A percentile compares a stretch with the other conserved stretches of the same genome.
These are phyloP conservation scores for Mastacembelus armatus DNA, from an alignment of 2,797 vertebrate species.

Conservation along the genomic window DNA sequence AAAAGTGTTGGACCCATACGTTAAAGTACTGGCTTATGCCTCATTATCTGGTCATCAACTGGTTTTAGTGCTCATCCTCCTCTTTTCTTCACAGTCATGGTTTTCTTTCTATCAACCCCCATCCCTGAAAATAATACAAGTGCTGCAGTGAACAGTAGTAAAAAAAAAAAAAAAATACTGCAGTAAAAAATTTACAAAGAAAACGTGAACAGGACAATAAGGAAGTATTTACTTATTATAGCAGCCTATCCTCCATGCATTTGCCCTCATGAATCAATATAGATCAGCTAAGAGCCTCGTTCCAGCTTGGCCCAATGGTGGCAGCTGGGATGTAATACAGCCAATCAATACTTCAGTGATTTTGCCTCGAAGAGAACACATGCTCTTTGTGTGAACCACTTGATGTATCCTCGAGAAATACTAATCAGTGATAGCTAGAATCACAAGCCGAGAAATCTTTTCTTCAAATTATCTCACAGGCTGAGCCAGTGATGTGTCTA, in stretches of 20 bases:
- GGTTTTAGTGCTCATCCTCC: conserved; percentile 10
- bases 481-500: neutral
- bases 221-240: conserved; percentile 32
- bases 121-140: conserved; percentile 11
- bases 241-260: conserved; percentile 43
- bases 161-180: too few relatives aligned
- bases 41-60: neutral
- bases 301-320: conserved; percentile 47
- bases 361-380: conserved; percentile 67
- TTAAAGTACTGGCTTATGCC: neutral
- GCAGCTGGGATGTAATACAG: conserved; percentile 47
- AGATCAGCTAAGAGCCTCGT: conserved; percentile 59
- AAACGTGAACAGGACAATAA: conserved; percentile 14
- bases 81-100: neutral
- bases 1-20: neutral
- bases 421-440: conserved; percentile 47
- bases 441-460: conserved; percentile 15
- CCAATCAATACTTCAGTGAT: conserved; percentile 73
- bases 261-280: conserved; percentile 65
- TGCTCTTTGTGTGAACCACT: conserved; percentile 60
- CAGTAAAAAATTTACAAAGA: conserved; percentile 26
- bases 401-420: conserved; percentile 54
- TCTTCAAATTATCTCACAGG: conserved; percentile 25
- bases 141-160: too few relatives aligned
- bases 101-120: neutral